phyloP scores from a whole-genome alignment of 2,797 vertebrate species.

The Tangara arthus region DNA sequence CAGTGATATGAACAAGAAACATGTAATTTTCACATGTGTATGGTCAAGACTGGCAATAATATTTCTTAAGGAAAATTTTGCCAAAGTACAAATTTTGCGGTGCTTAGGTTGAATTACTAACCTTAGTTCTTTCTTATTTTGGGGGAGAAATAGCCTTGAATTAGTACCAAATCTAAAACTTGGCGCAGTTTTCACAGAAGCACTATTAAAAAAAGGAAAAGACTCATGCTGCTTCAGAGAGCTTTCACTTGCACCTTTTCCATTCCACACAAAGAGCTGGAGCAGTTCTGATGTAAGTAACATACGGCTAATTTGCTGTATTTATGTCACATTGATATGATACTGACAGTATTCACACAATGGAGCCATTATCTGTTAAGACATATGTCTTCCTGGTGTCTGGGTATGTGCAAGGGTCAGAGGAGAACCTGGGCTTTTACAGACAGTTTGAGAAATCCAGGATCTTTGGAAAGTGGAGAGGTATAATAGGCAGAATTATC shows the following conservation, averaged over 20 bases:
- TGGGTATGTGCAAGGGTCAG: conserved; percentile 2
- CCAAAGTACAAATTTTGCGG: neutral
- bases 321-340: conserved; percentile 55
- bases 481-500: conserved; percentile 19
- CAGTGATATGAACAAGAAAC: neutral
- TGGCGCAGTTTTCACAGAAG: neutral
- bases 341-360: conserved; percentile 52
- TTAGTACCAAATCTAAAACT: neutral
- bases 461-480: neutral
- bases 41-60: neutral
- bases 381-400: conserved; percentile 30
- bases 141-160: neutral
- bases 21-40: neutral
- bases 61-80: neutral
- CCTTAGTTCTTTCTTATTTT: neutral
- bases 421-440: conserved; percentile 35
- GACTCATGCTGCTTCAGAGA: conserved; percentile 34
- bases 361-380: conserved; percentile 57
- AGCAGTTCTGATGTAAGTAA: conserved; percentile 47
- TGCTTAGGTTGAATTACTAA: neutral
- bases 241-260: conserved; percentile 48
- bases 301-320: conserved; percentile 48
- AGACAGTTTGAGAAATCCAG: conserved; percentile 28
- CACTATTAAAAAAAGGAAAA: neutral
- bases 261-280: conserved; percentile 30